Base-by-base conservation (phyloP, 1,140 invertebrate genomes). In the Tetranychus urticae region DNA sequence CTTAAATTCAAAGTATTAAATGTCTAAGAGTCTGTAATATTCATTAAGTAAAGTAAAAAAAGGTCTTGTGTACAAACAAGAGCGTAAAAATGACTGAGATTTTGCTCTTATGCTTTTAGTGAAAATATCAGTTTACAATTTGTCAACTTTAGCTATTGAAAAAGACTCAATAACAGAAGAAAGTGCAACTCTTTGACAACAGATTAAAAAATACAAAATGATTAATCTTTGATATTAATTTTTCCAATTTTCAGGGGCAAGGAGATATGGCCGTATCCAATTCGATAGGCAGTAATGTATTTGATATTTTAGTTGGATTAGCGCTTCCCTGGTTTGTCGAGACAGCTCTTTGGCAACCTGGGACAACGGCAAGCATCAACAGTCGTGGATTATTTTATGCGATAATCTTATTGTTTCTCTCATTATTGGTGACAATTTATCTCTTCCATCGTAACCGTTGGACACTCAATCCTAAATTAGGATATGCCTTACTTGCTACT, bases 221-320 rank as follows among this genome's bases (percentile, higher is more conserved):
- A 23, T 23, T 23, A 23, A 23, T 23, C 23, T 23, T 23, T 23
- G 23, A 23, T 23, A 23, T 23, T 23, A 23, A 23, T 23, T 23
- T 23, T 23, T 23, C 23, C 10, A 42, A 42, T 42, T 10, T 42
- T 42, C 10, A 42, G 74, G 77, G 78, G 50, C 71, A 72, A 36
- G 78, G 75, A 1, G 78, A 80, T 65, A 79, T 79, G 78, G 78
- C 78, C 1, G 75, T 79, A 0, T 77, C 76, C 14, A 78, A 77
- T 65, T 76, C 76, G 5, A 73, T 79, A 58, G 78, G 78, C 3
- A 76, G 74, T 59, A 79, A 79, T 67, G 73, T 80, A 1, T 79
- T 79, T 66, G 78, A 79, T 64, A 75, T 79, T 50, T 69, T 79
- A 12, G 68, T 80, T 36, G 77, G 77, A 58, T 66, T 77, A 14